Evolutionary conservation across 2,113 vertebrate genomes (phyloP).

Genomic region (Prinia subflava): DNA sequence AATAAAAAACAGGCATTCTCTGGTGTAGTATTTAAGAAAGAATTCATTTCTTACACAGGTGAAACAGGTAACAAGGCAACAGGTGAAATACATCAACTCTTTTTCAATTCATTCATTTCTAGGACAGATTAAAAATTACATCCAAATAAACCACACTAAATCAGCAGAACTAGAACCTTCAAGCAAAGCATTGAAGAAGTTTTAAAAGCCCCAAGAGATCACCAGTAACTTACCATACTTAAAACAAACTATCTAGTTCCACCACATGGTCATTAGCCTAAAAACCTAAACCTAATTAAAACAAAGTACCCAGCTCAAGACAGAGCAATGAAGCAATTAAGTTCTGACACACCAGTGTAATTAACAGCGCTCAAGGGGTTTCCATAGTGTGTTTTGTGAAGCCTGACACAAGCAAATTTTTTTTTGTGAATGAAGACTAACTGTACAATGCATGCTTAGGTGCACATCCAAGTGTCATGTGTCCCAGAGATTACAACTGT

Average conservation of each 20-base stretch:
- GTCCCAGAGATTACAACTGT: accelerated
- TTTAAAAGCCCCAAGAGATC: neutral
- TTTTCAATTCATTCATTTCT: neutral
- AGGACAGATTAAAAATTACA: neutral
- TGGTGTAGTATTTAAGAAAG: neutral
- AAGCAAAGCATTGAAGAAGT: neutral
- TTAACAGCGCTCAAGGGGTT: accelerated
- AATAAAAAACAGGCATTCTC: neutral
- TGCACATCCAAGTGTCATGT: accelerated
- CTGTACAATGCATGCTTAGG: accelerated
- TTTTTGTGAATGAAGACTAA: neutral
- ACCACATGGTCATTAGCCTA: neutral
- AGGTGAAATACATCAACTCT: neutral
- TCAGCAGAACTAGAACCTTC: neutral
- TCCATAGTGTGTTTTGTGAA: accelerated
- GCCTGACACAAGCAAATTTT: neutral
- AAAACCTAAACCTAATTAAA: neutral
- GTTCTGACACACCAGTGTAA: accelerated
- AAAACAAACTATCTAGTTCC: neutral
- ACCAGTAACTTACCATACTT: neutral
- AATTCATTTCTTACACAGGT: neutral
- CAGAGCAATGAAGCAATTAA: neutral
- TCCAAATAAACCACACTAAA: neutral
- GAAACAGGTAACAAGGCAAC: neutral
- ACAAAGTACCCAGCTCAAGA: neutral